Evolutionary conservation across 2,797 vertebrate genomes (phyloP), one percentile per base, ranked within the genome.

Genomic region (Neopelma chrysocephalum): DNA sequence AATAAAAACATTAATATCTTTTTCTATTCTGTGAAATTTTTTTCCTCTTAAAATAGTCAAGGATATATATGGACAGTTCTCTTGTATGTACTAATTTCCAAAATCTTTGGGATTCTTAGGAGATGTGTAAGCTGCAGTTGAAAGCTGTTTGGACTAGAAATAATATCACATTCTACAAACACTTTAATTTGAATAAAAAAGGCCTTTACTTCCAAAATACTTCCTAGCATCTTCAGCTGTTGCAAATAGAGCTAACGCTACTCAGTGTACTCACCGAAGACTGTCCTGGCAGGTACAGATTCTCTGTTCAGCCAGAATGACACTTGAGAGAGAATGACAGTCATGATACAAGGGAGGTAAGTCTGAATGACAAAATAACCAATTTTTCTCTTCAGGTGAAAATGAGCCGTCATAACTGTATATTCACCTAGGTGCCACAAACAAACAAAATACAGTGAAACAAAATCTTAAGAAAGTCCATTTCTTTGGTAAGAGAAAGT

Each of bases 361-460:
- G 99, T 99, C 98, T 99, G 99, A 97, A 99, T 99, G 97, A 99
- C 99, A 98, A 99, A 99, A 98, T 99, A 99, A 82, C 99, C 99
- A 58, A 99, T 99, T 98, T 99, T 99, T 97, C 99, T 98, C 98
- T 99, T 99, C 98, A 99, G 97, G 97, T 99, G 99, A 96, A 99
- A 99, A 98, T 99, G 99, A 97, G 99, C 99, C 5, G 99, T 99
- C 99, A 99, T 99, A 96, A 99, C 99, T 1, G 99, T 99, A 92
- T 99, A 99, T 98, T 99, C 99, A 94, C 99, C 99, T 99, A 97
- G 57, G 66, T 83, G 89, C 79, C 89, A 90, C 76, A 96, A 93
- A 97, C 36, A 91, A 87, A 77, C 15, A 93, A 86, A 89, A 70
- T 6, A 83, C 16, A 84, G 69, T 40, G n/a, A 81, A 88, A 73